phyloP scores from a whole-genome alignment of 2,797 vertebrate species.

The Scarus forsteni region DNA sequence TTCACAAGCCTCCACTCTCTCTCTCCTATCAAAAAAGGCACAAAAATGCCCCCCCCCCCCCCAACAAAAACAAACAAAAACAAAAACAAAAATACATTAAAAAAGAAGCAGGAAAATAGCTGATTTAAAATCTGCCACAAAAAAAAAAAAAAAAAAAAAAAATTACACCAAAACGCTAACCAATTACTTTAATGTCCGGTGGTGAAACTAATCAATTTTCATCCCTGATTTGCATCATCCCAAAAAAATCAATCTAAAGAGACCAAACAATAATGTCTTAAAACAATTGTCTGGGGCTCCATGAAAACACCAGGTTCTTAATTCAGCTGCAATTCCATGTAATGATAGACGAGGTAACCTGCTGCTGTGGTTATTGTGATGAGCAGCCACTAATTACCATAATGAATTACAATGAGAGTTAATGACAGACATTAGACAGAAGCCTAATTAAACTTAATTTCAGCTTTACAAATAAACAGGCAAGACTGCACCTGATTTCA shows the following conservation, averaged over 20 bases:
- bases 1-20: too few species aligned
- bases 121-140: too few species aligned
- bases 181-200: too few species aligned
- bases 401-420: slow-evolving; percentile 65
- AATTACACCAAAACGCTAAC: too few species aligned
- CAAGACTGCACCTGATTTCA: slow-evolving; percentile 51
- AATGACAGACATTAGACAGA: slow-evolving; percentile 57
- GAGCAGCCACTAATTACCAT: slow-evolving; percentile 45
- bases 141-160: too few species aligned
- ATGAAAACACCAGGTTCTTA: slow-evolving; percentile 36
- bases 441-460: slow-evolving; percentile 68
- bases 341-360: slow-evolving; percentile 57
- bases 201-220: too few species aligned
- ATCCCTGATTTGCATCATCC: not conserved
- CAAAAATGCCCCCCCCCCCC: too few species aligned
- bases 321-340: slow-evolving; percentile 45
- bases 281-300: slow-evolving; percentile 6
- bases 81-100: too few species aligned
- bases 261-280: not conserved
- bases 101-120: too few species aligned
- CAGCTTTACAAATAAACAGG: slow-evolving; percentile 55
- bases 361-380: slow-evolving; percentile 46
- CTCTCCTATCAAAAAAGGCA: too few species aligned
- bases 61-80: too few species aligned
- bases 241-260: not conserved